Base-by-base conservation (phyloP, 1,140 invertebrate genomes). In the Atta texana region DNA sequence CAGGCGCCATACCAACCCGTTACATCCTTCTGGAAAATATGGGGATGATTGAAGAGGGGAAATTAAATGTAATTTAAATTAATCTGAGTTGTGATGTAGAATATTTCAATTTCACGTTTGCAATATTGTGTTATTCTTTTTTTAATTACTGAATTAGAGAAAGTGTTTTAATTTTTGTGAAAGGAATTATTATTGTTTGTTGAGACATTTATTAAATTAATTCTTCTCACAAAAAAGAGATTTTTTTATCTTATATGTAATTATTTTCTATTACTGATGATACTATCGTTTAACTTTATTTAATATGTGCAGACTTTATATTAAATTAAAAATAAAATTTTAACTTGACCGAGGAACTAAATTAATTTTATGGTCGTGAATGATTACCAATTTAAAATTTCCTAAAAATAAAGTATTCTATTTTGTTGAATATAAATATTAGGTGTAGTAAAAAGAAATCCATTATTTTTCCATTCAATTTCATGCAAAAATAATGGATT, bases 11-110 rank as follows among this genome's bases (percentile, higher is more conserved):
- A 34, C 12, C 24, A 16, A 4, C 3, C 5, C 18, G 24, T 64
- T 75, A 12, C 24, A 31, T 16, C 16, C 55, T 24, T 24, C 12
- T 49, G 39, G 12, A 85, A 76, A 61, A 63, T 57, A 12, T 34
- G 24, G 28, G 10, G 34, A 75, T n/a, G 39, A 77, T 82, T 51
- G 16, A 63, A 76, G 14, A 74, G 53, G 5, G 44, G n/a, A 80
- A 53, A 53, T 55, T 55, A 78, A 78, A 78, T 31, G 14, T 31
- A 21, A 21, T 78, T 66, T 77, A 77, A 77, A 66, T 66, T 78
- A 39, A 44, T 76, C 16, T 31, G 7, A 78, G 2, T 44, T 63
- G 34, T 12, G 57, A 64, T 24, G 16, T n/a, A 51, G 24, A 18
- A n/a, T 7, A 34, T 64, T 78, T 51, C 21, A 18, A 34, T 16